phyloP scores from a whole-genome alignment of 2,797 vertebrate genomes.

The Alauda arvensis region DNA sequence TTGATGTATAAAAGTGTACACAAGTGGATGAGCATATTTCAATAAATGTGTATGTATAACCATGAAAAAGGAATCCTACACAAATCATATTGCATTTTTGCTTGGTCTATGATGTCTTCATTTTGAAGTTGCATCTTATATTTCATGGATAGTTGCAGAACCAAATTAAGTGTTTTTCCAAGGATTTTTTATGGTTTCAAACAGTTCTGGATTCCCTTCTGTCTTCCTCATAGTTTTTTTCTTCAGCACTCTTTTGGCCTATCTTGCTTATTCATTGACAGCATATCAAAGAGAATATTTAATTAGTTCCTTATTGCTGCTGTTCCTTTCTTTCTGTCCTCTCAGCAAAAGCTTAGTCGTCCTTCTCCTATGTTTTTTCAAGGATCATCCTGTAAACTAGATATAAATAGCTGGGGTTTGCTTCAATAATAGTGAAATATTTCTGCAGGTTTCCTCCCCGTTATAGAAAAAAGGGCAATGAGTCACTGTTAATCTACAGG shows the following conservation, averaged over 20 bases:
- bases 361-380: background rate
- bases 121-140: background rate
- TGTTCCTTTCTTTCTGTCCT: background rate
- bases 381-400: background rate
- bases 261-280: background rate
- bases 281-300: slow-evolving; percentile 6
- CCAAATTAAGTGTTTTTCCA: background rate
- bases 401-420: background rate
- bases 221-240: background rate
- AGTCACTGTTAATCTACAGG: background rate
- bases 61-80: background rate
- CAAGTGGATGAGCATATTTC: background rate
- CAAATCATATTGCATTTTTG: background rate
- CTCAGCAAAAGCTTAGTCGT: background rate
- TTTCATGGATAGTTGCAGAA: background rate
- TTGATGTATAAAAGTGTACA: background rate
- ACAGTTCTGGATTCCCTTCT: background rate
- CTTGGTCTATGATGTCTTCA: background rate
- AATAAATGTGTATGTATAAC: background rate
- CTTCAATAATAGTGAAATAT: background rate
- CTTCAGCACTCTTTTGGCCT: background rate
- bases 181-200: background rate
- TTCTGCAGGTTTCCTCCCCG: background rate
- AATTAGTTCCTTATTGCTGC: background rate
- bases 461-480: background rate